Base-by-base conservation (phyloP, 2,113 vertebrate genomes). In the Pelobates fuscus region DNA sequence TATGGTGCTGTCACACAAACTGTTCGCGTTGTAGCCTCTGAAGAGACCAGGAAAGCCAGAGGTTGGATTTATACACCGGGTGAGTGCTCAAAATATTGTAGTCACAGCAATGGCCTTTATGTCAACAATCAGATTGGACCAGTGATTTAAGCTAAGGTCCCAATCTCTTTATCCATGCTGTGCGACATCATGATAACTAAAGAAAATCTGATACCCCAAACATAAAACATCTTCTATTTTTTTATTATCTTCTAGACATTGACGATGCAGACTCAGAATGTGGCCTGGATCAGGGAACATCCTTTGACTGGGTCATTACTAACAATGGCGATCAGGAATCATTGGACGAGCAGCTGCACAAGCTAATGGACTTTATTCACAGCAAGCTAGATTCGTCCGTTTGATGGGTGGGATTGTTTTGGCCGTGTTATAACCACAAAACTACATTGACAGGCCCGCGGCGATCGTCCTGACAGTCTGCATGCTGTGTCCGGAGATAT, bases 181-280 rank as follows among this genome's bases (percentile, higher is more conserved):
- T n/a, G n/a, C n/a, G n/a, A n/a, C n/a, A n/a, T n/a, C n/a, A n/a
- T n/a, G n/a, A n/a, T n/a, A n/a, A n/a, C n/a, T n/a, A n/a, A n/a
- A n/a, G n/a, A n/a, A n/a, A n/a, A n/a, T n/a, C n/a, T n/a, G n/a
- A n/a, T n/a, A n/a, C n/a, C n/a, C n/a, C n/a, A n/a, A n/a, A n/a
- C n/a, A n/a, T n/a, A n/a, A n/a, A n/a, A n/a, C 32, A 24, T 18
- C 21, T 7, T 67, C 25, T 10, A n/a, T n/a, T n/a, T n/a, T n/a
- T n/a, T 59, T 2, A 10, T 52, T 65, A 23, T 46, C 14, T 57
- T 54, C 0, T 83, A 96, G 94, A 93, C 57, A 85, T 98, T 18
- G 96, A 98, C 0, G 94, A 98, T 0, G 86, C 88, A 0, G 95
- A 96, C 78, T 98, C 96, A 0, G 96, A 98, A 73, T 98, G 96